Percentiles rank a stretch among this genome's conserved stretches.
Evolutionary conservation across 2,797 vertebrate species (phyloP).

Genomic region (Schizopygopsis malacanthus): DNA sequence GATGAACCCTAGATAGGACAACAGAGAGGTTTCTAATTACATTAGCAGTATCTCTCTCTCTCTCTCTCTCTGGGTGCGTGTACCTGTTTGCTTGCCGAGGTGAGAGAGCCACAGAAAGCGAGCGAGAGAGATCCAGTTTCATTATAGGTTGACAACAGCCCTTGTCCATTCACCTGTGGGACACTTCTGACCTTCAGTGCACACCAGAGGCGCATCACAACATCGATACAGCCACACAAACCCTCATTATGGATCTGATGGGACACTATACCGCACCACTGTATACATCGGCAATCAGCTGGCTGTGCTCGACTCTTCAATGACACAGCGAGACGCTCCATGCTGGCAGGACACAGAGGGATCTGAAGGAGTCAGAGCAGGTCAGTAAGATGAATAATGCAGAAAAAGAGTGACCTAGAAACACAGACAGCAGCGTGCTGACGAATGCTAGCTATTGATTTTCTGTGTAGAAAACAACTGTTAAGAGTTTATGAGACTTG

Average conservation of each 20-base stretch:
- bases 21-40: slow-evolving; percentile 48
- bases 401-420: slow-evolving; percentile 23
- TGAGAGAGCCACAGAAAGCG: slow-evolving; percentile 24
- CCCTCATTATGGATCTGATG: slow-evolving; percentile 12
- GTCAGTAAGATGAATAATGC: slow-evolving; percentile 45
- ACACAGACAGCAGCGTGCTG: slow-evolving; percentile 17
- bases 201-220: neutral
- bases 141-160: slow-evolving; percentile 39
- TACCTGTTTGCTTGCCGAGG: slow-evolving; percentile 18
- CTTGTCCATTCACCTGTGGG: slow-evolving; percentile 32
- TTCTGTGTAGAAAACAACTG: slow-evolving; percentile 10
- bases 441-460: slow-evolving; percentile 12
- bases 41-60: slow-evolving; percentile 9
- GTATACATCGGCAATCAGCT: neutral
- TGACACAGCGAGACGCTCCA: slow-evolving; percentile 25
- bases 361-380: slow-evolving; percentile 31
- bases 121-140: slow-evolving; percentile 38
- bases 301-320: slow-evolving; percentile 10
- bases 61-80: slow-evolving; percentile 54
- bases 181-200: slow-evolving; percentile 22
- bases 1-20: slow-evolving; percentile 44
- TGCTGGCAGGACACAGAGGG: slow-evolving; percentile 10
- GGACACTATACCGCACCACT: neutral
- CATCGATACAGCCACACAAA: neutral
- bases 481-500: neutral